Evolutionary conservation across 2,888 invertebrate species (phyloP).

Genomic region (Eurytoma californica): DNA sequence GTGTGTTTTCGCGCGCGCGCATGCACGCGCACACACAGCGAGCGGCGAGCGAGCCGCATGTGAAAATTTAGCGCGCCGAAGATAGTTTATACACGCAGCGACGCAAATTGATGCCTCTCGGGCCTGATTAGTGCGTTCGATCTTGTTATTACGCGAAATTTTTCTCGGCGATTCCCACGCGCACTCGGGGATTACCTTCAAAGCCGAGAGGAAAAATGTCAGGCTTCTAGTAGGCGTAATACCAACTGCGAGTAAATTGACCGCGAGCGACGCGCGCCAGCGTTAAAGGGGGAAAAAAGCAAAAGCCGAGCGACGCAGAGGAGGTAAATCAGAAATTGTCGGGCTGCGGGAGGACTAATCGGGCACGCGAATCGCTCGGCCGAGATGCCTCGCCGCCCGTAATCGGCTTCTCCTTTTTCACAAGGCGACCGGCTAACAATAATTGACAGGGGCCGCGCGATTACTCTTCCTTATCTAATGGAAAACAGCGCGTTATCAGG

Average conservation of each 20-base stretch:
- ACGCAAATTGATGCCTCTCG: conserved; percentile 42
- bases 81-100: conserved; percentile 27
- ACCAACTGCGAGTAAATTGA: conserved; percentile 32
- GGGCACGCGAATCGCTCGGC: conserved; percentile 37
- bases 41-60: neutral
- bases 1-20: conserved; percentile 25
- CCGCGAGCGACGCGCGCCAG: conserved; percentile 26
- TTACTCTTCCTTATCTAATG: conserved; percentile 62
- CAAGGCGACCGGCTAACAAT: conserved; percentile 43
- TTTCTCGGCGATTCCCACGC: conserved; percentile 48
- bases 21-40: no score
- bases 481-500: conserved; percentile 59
- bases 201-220: conserved; percentile 37
- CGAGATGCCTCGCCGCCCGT: neutral
- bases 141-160: conserved; percentile 52
- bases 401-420: conserved; percentile 29
- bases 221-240: conserved; percentile 27
- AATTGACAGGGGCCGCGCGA: conserved; percentile 62
- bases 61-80: conserved; percentile 40
- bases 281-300: neutral
- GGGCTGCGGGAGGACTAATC: conserved; percentile 18
- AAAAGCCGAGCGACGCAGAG: conserved; percentile 1
- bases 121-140: conserved; percentile 52
- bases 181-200: conserved; percentile 21
- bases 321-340: conserved; percentile 26